Conservation (phyloP, 2,797 vertebrate species). For the Smutsia temminckii region DNA sequence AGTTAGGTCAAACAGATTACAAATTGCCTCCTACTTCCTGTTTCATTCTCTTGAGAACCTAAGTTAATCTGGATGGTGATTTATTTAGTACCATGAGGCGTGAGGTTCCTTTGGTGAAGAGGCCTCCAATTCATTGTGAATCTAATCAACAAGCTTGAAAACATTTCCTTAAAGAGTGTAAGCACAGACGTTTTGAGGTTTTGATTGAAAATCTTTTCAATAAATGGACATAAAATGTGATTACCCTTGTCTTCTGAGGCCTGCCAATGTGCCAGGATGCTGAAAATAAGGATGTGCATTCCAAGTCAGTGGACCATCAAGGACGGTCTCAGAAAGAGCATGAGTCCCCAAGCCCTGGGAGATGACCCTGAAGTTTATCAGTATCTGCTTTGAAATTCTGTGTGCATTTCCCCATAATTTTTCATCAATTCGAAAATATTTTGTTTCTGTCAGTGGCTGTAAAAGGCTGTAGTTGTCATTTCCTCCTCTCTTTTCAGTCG, state of each 20-base stretch:
- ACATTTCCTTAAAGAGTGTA: neutral
- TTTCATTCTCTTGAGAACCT: neutral
- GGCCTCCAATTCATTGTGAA: neutral
- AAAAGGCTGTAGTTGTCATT: neutral
- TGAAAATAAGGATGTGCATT: neutral
- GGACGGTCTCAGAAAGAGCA: neutral
- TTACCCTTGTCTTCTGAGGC: neutral
- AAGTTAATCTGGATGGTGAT: neutral
- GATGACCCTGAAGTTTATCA: neutral
- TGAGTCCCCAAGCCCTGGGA: too few species aligned
- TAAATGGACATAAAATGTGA: neutral
- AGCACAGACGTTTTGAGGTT: neutral
- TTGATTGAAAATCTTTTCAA: neutral
- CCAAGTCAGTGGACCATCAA: neutral
- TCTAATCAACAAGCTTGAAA: neutral
- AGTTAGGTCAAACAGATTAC: neutral
- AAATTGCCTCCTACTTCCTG: neutral
- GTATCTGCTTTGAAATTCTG: neutral
- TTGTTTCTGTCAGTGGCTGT: neutral
- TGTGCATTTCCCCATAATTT: neutral
- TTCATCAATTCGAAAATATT: neutral
- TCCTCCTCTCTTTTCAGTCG: neutral
- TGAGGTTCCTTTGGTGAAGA: neutral
- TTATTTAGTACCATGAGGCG: slow-evolving; percentile 15
- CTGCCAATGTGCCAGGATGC: neutral